A percentile compares a stretch with the other conserved stretches of the same genome.
Conservation (phyloP, 2,888 invertebrate genomes). For the Apodemia hepburni region DNA sequence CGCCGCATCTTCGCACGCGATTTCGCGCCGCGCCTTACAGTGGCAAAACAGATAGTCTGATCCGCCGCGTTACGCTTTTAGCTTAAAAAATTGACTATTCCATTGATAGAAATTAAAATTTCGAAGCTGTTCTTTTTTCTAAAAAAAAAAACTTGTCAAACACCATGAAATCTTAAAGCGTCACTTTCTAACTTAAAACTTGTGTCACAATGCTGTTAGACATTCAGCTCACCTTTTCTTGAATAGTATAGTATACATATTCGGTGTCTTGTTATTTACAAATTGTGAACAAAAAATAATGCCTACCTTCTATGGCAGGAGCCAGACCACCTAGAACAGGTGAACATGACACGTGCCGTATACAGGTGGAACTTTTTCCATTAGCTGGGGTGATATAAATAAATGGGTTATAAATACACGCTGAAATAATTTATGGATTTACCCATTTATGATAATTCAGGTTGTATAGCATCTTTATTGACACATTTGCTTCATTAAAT, state of each 20-base stretch:
- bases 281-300: slow-evolving; percentile 44
- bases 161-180: neutral
- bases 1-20: no score
- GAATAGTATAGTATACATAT: slow-evolving; percentile 16
- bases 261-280: slow-evolving; percentile 19
- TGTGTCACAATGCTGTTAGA: slow-evolving; percentile 22
- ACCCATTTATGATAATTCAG: slow-evolving; percentile 3
- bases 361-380: slow-evolving; percentile 50
- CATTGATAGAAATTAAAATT: neutral
- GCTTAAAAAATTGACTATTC: neutral
- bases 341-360: slow-evolving; percentile 61
- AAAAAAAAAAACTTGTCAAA: slow-evolving; percentile 19
- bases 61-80: no score
- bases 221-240: neutral
- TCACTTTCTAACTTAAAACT: neutral
- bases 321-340: slow-evolving; percentile 52
- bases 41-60: no score
- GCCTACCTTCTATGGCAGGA: slow-evolving; percentile 36
- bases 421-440: slow-evolving; percentile 9
- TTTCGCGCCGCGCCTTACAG: no score
- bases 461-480: neutral
- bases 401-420: slow-evolving; percentile 15
- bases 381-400: slow-evolving; percentile 21
- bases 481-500: no score
- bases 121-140: neutral